Evolutionary conservation across 2,797 vertebrate species (phyloP), one percentile per base, ranked within the genome.

Genomic region (Cynopterus sphinx): DNA sequence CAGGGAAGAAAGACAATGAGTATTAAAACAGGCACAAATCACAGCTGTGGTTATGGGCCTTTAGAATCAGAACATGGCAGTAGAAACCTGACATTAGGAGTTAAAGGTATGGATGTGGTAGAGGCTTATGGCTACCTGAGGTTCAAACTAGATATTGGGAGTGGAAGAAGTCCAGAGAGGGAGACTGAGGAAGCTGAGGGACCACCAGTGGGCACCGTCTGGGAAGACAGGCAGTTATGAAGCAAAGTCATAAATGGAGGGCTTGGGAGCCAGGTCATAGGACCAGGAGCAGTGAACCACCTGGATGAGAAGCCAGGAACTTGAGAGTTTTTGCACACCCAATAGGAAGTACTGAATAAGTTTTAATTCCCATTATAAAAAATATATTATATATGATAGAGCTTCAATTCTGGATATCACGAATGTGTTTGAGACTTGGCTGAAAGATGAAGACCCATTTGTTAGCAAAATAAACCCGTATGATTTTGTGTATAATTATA

Each of bases 381-480:
- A 26, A 73, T 7, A 11, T 49, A 33, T 9, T 61, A 71, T 39
- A 4, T 84, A 28, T 16, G 11, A 2, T 17, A 31, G 9, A 28
- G 6, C n/a, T 46, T 87, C 41, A 9, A 43, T 71, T 92, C 67
- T 77, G 28, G 26, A 65, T 63, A 68, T 33, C 28, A 46, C 61
- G 16, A 63, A 82, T 28, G 13, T 90, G 49, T 46, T 53, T 67
- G 53, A 90, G 51, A 93, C 10, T 49, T 90, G 33, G 9, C 55
- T 77, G 31, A 97, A 33, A 93, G 31, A 9, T 15, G 21, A 88
- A 13, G 41, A 49, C 5, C 15, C 1, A 17, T 53, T 87, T 81
- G 10, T 74, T 8, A 87, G 26, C 91, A 91, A 91, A 84, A 91
- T 61, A 93, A 86, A 71, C 7, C 13, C 3, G 6, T 33, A n/a